Base-by-base conservation (phyloP, 2,888 invertebrate species). In the Morpho helenor region DNA sequence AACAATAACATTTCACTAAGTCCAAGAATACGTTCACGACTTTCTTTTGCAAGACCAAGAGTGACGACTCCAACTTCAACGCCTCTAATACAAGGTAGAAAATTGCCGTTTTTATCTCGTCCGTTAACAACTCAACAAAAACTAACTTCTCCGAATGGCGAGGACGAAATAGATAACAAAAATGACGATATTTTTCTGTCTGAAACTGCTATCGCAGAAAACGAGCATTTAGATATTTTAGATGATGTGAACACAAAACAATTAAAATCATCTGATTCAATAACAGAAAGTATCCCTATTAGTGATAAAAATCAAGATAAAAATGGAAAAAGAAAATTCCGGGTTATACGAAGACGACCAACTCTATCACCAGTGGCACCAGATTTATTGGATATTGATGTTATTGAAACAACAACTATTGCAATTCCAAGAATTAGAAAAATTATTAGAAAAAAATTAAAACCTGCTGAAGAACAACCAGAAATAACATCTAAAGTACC, bases 181-280 rank as follows among this genome's bases (percentile, higher is more conserved):
- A 70, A 68, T 55, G 88, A 89, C 61, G 89, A 88, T 61, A 90
- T 91, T 62, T 75, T 77, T 56, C 71, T 91, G 47, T 91, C 91
- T n/a, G 91, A 91, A 74, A 87, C 83, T 73, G 80, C 87, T n/a
- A 85, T 89, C 60, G 87, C 79, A 70, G 89, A 88, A 65, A 84
- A 88, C 66, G 89, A 88, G 68, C 88, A 90, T n/a, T 74, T 80
- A 41, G 82, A 82, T 54, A 64, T 68, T 9, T 59, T 62, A 41
- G 75, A 66, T 57, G 61, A 67, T 46, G 44, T 44, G 10, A 75
- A 68, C 74, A 76, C 61, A 69, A 83, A 31, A 61, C 83, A 49
- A 73, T 81, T 82, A 67, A 77, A 77, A 65, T 52, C 77, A 22
- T 69, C 79, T 10, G 66, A 69, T 41, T 63, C 68, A 16, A 73